Evolutionary conservation across 1,140 invertebrate species (phyloP).

Genomic region (Kradibia gibbosae): DNA sequence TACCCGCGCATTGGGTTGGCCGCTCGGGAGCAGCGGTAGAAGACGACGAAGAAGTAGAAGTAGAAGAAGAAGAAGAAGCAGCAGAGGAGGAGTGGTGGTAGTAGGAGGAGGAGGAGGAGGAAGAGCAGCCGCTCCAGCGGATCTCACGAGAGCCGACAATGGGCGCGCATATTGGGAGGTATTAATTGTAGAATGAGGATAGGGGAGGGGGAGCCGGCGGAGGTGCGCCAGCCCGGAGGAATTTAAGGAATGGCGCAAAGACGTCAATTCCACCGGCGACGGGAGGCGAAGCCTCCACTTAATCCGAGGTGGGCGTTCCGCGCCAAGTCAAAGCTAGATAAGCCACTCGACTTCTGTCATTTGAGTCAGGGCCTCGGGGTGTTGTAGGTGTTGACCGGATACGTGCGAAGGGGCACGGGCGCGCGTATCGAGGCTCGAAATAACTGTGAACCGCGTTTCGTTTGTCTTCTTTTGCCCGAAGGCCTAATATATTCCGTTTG

Average conservation of each 20-base stretch:
- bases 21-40: no score
- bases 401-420: neutral
- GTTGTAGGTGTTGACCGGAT: conserved; percentile 31
- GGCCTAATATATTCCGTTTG: conserved; percentile 28
- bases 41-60: no score
- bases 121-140: no score
- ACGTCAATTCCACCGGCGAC: conserved; percentile 28
- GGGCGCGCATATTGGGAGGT: neutral
- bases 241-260: conserved; percentile 35
- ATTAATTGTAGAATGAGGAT: neutral
- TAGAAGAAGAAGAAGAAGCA: no score
- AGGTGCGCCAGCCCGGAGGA: conserved; percentile 10
- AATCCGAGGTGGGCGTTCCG: conserved; percentile 25
- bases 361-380: conserved; percentile 30
- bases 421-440: neutral
- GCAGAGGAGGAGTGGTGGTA: no score
- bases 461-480: neutral
- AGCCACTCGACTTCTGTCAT: conserved; percentile 40
- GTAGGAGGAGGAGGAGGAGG: no score
- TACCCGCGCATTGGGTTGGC: no score
- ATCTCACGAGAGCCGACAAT: no score
- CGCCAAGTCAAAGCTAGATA: conserved; percentile 19
- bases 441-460: conserved; percentile 2
- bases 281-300: conserved; percentile 15
- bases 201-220: neutral